Percentiles rank a stretch among this genome's conserved stretches.
Evolutionary conservation across 1,140 invertebrate species (phyloP).

Genomic region (Drosophila serrata): DNA sequence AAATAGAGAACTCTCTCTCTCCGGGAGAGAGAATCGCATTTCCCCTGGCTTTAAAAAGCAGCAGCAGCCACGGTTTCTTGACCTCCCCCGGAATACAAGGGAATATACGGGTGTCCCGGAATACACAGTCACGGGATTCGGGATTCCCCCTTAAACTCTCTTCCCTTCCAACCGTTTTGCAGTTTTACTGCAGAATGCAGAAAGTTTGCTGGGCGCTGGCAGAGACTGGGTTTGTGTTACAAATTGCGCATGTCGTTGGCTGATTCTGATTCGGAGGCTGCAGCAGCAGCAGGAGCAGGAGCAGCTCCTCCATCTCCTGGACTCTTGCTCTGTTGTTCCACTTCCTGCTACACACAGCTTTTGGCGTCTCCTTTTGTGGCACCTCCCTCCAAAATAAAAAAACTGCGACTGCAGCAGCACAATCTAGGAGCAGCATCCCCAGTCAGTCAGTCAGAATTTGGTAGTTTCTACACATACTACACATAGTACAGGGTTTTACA

Average conservation of each 20-base stretch:
- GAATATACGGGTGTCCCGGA: conserved; percentile 31
- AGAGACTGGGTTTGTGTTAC: conserved; percentile 85
- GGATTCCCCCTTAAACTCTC: neutral
- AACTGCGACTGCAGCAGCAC: conserved; percentile 9
- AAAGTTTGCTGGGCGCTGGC: conserved; percentile 71
- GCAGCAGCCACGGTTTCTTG: conserved; percentile 69
- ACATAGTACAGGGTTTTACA: conserved; percentile 24
- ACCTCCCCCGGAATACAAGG: conserved; percentile 65
- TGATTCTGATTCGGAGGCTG: conserved; percentile 42
- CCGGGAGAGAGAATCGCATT: conserved; percentile 25
- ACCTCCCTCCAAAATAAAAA: conserved; percentile 8
- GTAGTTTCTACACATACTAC: conserved; percentile 45
- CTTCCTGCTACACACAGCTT: conserved; percentile 3
- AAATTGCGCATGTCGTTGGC: conserved; percentile 85
- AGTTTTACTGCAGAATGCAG: conserved; percentile 55
- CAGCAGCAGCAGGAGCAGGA: conserved; percentile 24
- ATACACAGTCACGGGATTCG: conserved; percentile 29
- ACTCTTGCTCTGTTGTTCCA: neutral
- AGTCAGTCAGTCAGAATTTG: conserved; percentile 40
- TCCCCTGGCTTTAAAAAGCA: conserved; percentile 35
- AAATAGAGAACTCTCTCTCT: conserved; percentile 13
- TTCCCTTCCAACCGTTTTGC: conserved; percentile 3
- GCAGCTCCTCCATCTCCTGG: conserved; percentile 21
- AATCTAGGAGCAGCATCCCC: conserved; percentile 14
- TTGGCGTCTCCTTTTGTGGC: conserved; percentile 15